phyloP scores from a whole-genome alignment of 2,113 vertebrate species.

The Notechis scutatus region DNA sequence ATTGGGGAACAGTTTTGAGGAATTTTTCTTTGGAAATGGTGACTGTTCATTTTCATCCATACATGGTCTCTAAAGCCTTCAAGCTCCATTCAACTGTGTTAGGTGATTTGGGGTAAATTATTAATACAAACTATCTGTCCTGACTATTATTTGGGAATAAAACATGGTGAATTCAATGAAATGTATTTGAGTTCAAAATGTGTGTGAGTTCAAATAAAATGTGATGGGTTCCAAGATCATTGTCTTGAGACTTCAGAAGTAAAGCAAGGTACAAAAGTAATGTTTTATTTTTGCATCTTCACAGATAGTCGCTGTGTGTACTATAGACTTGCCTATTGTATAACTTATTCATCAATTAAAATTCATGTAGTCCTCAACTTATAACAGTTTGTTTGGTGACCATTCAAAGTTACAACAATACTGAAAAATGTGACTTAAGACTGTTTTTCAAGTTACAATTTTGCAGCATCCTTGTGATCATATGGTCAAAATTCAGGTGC shows the following conservation, averaged over 20 bases:
- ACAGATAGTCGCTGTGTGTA: background rate
- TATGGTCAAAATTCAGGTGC: too few species aligned
- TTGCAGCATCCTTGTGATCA: too few species aligned
- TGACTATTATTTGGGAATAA: background rate
- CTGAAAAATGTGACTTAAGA: too few species aligned
- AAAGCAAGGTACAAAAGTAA: background rate
- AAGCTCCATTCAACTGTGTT: background rate
- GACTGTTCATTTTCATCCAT: background rate
- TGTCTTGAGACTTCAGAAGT: background rate
- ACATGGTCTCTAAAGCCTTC: too few species aligned
- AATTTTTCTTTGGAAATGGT: background rate
- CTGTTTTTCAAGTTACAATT: too few species aligned
- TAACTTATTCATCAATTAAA: conserved; percentile 6
- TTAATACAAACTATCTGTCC: background rate
- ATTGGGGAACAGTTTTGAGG: background rate
- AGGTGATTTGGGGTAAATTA: background rate
- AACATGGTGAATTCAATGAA: background rate
- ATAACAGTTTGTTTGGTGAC: background rate
- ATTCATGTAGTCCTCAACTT: background rate
- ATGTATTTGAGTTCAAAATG: background rate
- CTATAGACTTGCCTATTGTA: background rate
- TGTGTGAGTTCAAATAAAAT: too few species aligned
- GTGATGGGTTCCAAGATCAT: background rate
- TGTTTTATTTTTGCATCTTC: background rate
- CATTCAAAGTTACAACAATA: too few species aligned